Conservation (phyloP, 1,140 invertebrate species). For the Zaprionus ghesquierei region DNA sequence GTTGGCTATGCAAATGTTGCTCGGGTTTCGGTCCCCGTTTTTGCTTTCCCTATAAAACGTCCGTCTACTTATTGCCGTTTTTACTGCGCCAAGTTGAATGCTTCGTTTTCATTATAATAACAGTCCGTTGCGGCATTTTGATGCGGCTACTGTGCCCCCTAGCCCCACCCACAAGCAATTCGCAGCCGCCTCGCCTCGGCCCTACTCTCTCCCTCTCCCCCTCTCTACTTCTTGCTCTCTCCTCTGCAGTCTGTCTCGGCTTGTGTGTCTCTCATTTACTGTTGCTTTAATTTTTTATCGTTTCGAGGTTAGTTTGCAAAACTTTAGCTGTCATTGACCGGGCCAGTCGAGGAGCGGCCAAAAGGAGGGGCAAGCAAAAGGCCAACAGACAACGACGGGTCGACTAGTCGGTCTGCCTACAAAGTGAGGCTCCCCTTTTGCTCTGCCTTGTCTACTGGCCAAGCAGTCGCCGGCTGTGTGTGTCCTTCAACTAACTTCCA, state of each 20-base stretch:
- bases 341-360: not conserved
- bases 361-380: constrained; percentile 12
- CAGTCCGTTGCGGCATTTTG: constrained; percentile 72
- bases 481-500: constrained; percentile 65
- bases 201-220: not conserved
- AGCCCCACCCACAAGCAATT: not conserved
- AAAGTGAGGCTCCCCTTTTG: too few relatives aligned
- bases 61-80: constrained; percentile 27
- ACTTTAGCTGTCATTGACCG: constrained; percentile 79
- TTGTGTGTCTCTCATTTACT: constrained; percentile 40
- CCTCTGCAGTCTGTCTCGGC: not conserved
- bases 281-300: constrained; percentile 78
- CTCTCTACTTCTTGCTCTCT: not conserved
- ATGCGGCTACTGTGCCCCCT: constrained; percentile 51
- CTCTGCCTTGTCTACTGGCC: constrained; percentile 3
- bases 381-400: constrained; percentile 29
- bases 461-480: not conserved
- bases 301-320: constrained; percentile 72
- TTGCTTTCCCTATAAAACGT: constrained; percentile 2
- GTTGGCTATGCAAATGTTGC: constrained; percentile 59
- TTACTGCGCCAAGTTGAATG: constrained; percentile 38
- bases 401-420: constrained; percentile 39
- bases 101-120: constrained; percentile 75
- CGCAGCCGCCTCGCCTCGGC: not conserved
- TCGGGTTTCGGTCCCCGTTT: constrained; percentile 14